Evolutionary conservation across 2,888 invertebrate species (phyloP).

Genomic region (Buathra laborator): DNA sequence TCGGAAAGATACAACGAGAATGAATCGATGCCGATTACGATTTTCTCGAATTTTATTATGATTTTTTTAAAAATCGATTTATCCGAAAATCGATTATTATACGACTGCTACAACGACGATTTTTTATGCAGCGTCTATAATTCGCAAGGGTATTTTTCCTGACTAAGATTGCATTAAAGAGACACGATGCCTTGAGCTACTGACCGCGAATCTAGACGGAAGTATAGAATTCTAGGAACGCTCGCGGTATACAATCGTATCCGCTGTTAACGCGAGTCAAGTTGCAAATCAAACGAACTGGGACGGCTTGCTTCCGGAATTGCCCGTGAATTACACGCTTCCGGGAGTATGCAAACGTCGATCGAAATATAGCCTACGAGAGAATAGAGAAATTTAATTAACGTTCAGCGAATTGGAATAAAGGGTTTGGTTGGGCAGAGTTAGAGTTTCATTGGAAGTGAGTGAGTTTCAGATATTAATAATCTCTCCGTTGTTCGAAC

Average conservation of each 20-base stretch:
- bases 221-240: conserved; percentile 4
- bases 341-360: conserved; percentile 26
- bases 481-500: background rate
- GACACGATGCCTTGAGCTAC: conserved; percentile 40
- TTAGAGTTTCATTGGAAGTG: background rate
- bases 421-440: background rate
- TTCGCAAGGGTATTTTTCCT: background rate
- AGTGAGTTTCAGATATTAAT: background rate
- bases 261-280: conserved; percentile 24
- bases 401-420: conserved; percentile 13
- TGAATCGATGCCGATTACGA: background rate
- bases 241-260: background rate
- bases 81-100: conserved; percentile 13
- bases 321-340: conserved; percentile 34
- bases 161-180: background rate
- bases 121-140: background rate
- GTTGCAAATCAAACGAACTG: conserved; percentile 56
- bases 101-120: background rate
- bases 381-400: conserved; percentile 23
- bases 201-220: conserved; percentile 27
- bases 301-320: conserved; percentile 48
- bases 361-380: conserved; percentile 35
- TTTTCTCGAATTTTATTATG: conserved; percentile 6
- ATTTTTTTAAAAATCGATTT: too few species aligned
- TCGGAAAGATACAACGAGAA: background rate